phyloP scores from a whole-genome alignment of 2,797 vertebrate species.

The Eurystomus glaucurus region DNA sequence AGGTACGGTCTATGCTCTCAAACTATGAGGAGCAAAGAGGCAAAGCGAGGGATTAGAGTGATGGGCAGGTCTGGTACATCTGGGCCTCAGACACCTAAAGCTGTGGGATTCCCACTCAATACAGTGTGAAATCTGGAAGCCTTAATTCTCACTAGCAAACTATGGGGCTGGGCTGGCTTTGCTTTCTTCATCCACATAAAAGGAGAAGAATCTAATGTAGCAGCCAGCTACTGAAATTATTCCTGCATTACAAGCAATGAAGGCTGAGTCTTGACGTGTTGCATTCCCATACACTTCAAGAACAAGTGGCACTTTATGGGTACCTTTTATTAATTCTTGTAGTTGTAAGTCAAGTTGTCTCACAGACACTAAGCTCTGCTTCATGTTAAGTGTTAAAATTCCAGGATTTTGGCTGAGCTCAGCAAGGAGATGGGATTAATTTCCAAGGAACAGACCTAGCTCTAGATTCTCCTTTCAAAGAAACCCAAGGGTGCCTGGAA shows the following conservation, averaged over 20 bases:
- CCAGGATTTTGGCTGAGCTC: constrained; percentile 14
- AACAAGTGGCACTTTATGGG: background rate
- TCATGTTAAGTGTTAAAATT: background rate
- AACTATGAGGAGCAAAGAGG: background rate
- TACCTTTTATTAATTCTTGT: background rate
- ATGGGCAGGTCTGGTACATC: background rate
- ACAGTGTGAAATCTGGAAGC: background rate
- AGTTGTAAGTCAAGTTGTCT: background rate
- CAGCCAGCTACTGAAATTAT: background rate
- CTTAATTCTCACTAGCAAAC: background rate
- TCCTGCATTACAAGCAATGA: background rate
- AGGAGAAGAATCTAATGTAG: background rate
- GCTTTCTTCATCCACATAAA: background rate
- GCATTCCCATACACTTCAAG: background rate
- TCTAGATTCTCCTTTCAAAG: constrained; percentile 26
- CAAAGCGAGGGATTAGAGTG: rapidly evolving
- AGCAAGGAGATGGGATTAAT: background rate
- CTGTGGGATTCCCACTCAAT: background rate
- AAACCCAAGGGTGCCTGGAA: background rate
- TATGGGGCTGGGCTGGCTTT: background rate
- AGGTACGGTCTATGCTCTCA: background rate
- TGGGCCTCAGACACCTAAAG: background rate
- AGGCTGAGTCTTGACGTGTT: background rate
- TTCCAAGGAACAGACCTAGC: background rate
- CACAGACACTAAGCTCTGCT: background rate